phyloP scores from a whole-genome alignment of 1,140 invertebrate species.

The Psilanteris sp. region DNA sequence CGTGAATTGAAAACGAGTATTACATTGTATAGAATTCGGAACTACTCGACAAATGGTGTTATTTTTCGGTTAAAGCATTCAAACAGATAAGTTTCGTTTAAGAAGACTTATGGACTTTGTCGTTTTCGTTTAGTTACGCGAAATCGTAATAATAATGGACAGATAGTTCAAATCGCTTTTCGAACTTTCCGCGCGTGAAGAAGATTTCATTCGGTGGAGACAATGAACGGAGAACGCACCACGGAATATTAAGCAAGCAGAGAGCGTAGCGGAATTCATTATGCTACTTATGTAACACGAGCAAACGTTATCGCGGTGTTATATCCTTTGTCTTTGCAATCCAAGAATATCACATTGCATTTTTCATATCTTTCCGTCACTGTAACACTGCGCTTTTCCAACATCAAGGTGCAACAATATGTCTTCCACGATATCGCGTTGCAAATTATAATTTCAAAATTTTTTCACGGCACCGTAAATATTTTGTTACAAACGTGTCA shows the following conservation, averaged over 20 bases:
- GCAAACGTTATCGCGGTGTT: conserved; percentile 57
- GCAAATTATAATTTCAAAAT: conserved; percentile 41
- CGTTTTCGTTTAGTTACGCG: conserved; percentile 20
- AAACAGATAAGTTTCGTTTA: conserved; percentile 12
- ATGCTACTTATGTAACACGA: conserved; percentile 63
- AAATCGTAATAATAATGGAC: conserved; percentile 42
- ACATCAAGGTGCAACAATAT: conserved; percentile 25
- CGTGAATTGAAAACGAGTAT: too few relatives aligned
- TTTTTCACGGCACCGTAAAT: conserved; percentile 16
- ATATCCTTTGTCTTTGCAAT: conserved; percentile 70
- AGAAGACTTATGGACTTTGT: conserved; percentile 24
- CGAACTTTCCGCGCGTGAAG: conserved; percentile 32
- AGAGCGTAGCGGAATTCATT: conserved; percentile 66
- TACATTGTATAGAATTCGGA: too few relatives aligned
- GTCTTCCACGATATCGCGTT: conserved; percentile 26
- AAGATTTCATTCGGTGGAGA: conserved; percentile 68
- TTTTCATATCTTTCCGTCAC: conserved; percentile 56
- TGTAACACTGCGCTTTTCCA: conserved; percentile 41
- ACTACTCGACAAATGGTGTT: too few relatives aligned
- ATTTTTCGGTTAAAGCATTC: conserved; percentile 13
- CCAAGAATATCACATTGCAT: conserved; percentile 72
- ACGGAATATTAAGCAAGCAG: conserved; percentile 73
- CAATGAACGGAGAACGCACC: conserved; percentile 63
- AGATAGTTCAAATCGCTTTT: conserved; percentile 48
- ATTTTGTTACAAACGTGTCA: conserved; percentile 39